Conservation (phyloP, 2,888 invertebrate genomes). For the Sarcophaga variegata region DNA sequence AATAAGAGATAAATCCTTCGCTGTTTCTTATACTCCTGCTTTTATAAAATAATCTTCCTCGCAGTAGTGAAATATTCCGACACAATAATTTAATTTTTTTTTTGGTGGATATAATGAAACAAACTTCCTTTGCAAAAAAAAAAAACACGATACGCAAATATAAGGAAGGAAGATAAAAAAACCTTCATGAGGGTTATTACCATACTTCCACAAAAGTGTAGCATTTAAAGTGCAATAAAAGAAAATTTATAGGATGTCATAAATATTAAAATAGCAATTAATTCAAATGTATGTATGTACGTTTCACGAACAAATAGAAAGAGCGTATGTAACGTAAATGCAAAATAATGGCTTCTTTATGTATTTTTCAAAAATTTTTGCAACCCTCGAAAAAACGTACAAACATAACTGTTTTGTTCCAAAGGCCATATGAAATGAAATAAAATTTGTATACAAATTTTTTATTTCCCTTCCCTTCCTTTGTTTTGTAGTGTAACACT, state of each 20-base stretch:
- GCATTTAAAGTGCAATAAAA: conserved; percentile 69
- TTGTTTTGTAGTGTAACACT: background rate
- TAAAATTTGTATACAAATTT: conserved; percentile 55
- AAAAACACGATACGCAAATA: conserved; percentile 17
- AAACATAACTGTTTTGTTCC: too few relatives aligned
- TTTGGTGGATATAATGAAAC: too few relatives aligned
- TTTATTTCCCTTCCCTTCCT: background rate
- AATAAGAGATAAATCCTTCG: too few relatives aligned
- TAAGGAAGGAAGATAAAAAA: conserved; percentile 21
- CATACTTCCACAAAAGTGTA: conserved; percentile 45
- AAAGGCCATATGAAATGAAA: background rate
- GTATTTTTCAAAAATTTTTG: conserved; percentile 42
- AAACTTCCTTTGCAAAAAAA: conserved; percentile 14
- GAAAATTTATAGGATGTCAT: conserved; percentile 69
- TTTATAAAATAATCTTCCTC: too few relatives aligned
- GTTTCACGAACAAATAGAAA: conserved; percentile 16
- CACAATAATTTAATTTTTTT: too few relatives aligned
- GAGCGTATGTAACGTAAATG: conserved; percentile 45
- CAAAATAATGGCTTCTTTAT: conserved; percentile 66
- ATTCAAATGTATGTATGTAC: conserved; percentile 58
- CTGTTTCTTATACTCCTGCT: too few relatives aligned
- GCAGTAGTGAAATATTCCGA: too few relatives aligned
- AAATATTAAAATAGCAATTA: conserved; percentile 71
- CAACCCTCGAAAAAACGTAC: conserved; percentile 55
- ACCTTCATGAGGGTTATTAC: conserved; percentile 52